Percentiles rank a stretch among this genome's conserved stretches.
These are phyloP conservation scores for Phyllopteryx taeniolatus DNA, from an alignment of 2,113 vertebrate species.

Conservation along the genomic window DNA sequence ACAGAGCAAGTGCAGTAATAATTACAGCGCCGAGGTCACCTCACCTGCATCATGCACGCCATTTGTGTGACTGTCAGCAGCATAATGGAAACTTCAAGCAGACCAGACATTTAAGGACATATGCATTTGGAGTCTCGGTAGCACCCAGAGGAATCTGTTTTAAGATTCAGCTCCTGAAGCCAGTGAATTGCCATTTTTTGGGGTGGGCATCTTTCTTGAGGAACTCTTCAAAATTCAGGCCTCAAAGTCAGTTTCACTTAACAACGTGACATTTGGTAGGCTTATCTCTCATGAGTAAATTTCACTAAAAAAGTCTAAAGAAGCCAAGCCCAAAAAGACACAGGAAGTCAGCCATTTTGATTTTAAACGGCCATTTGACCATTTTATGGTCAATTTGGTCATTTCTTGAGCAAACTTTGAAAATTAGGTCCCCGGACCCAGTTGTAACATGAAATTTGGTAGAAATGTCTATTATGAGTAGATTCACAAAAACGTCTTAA, in stretches of 20 bases:
- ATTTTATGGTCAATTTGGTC: no score
- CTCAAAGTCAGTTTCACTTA: neutral
- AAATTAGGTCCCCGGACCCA: neutral
- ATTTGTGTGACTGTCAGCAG: neutral
- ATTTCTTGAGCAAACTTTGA: no score
- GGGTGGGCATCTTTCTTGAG: no score
- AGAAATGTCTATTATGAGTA: neutral
- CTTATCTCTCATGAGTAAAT: neutral
- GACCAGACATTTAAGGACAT: neutral
- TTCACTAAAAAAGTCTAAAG: neutral
- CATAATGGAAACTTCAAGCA: slow-evolving; percentile 3
- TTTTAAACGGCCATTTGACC: neutral
- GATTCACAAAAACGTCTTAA: neutral
- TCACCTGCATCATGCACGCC: neutral
- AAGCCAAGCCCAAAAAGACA: neutral
- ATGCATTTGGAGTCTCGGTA: neutral
- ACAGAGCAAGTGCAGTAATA: neutral
- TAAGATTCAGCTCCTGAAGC: neutral
- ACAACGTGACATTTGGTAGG: neutral
- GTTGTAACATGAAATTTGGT: neutral
- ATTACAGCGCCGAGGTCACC: neutral
- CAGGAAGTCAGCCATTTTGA: neutral
- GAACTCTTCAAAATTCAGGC: neutral
- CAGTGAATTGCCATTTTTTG: neutral
- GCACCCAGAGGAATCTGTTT: neutral